Evolutionary conservation across 1,140 invertebrate species (phyloP), one percentile per base, ranked within the genome.

Genomic region (Cephus cinctus): DNA sequence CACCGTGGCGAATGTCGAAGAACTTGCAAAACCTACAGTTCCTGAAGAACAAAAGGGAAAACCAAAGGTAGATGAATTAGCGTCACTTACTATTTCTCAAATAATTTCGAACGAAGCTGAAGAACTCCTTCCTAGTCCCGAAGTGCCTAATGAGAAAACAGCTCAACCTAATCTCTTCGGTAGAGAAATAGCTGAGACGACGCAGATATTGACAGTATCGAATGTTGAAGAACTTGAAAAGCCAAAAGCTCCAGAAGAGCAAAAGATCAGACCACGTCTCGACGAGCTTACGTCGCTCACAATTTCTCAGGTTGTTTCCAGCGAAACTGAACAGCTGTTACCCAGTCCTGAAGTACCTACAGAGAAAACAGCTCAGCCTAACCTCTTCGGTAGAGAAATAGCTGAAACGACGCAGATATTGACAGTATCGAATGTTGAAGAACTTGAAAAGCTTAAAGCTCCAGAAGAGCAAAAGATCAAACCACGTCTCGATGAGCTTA

Each of bases 291-390:
- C 43, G n/a, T 62, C 72, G 0, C 46, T 76, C 16, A 59, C 55
- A 8, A 50, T 73, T 36, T 62, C 60, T 1, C 57, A 76, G 46
- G 30, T 65, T 18, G 43, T 66, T 22, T 63, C 61, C 3, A 66
- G 61, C 34, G 73, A 76, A 48, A 54, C 48, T 9, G 73, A 74
- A 57, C 35, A 56, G 22, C 5, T 31, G 19, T 34, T 76, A 4
- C 52, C 48, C 4, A 27, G 21, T 15, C 23, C 12, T 4, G 42
- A 61, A 21, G 31, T 44, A 43, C 68, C 71, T 5, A 47, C 57
- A 31, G 40, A 53, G 25, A 64, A 67, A 32, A 65, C 43, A 5
- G 38, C 38, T 5, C 4, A 9, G 38, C 16, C 38, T 5, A 54
- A 35, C 18, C 14, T 35, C 6, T 11, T 16, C 5, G 32, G 34